Base-by-base conservation (phyloP, 2,888 invertebrate species). In the Scaptomyza tumidula region DNA sequence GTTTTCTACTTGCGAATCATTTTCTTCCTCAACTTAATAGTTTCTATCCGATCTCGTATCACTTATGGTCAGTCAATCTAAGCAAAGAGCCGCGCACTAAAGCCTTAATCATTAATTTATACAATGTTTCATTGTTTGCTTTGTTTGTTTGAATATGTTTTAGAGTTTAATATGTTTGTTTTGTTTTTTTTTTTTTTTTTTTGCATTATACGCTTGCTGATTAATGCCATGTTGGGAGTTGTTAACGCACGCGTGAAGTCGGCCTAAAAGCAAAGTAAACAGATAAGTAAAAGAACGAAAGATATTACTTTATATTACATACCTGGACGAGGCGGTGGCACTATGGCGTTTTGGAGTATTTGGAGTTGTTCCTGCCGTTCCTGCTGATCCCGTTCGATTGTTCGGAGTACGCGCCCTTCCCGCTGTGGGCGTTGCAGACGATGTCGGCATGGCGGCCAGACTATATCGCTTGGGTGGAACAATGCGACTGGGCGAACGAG, bases 401-500 rank as follows among this genome's bases (percentile, higher is more conserved):
- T 78, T 90, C 43, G 91, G 90, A 29, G 92, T 91, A 45, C 90
- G 88, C 61, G 91, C 88, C 41, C 90, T 83, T 37, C 76, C 77
- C 5, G 81, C 63, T 13, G 76, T 60, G 16, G 85, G 78, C 52
- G 89, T 72, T 35, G 49, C 19, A 16, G 49, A 3, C 10, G 76
- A 56, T 54, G 82, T 61, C 43, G 78, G 70, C 66, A 76, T 62
- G 49, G 52, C 54, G 27, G 86, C 86, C 58, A 92, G 76, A 60
- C 90, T 91, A 61, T 92, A 92, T 50, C 92, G 90, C 71, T 92
- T 92, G 35, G 92, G 92, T 65, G 90, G 91, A 72, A 91, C 90
- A 66, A 92, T 90, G 66, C 92, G 91, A 77, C 92, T 92, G 49
- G 92, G 92, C 27, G 92, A 92, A 52, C 92, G 90, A 16, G 91